Evolutionary conservation across 2,888 invertebrate species (phyloP).

Genomic region (Hesperia comma): DNA sequence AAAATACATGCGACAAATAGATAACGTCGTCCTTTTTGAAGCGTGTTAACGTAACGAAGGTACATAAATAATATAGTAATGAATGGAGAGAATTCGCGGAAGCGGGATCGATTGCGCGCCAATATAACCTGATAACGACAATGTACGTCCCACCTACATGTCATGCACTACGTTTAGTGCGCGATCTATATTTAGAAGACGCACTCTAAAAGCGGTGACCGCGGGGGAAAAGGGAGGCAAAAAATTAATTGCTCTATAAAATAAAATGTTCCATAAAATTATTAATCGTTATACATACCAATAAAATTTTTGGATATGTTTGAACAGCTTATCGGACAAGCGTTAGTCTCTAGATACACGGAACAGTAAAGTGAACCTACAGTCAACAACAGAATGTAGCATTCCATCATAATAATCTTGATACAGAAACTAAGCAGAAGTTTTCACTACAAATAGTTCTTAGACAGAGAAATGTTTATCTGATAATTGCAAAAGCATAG

Average conservation of each 20-base stretch:
- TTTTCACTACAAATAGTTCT: neutral
- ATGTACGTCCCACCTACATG: slow-evolving; percentile 6
- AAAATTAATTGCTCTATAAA: too few species aligned
- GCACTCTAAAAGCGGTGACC: neutral
- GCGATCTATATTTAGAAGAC: slow-evolving; percentile 4
- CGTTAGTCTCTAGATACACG: neutral
- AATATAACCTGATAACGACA: slow-evolving; percentile 23
- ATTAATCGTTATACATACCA: too few species aligned
- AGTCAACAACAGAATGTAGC: too few species aligned
- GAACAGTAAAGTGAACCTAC: too few species aligned
- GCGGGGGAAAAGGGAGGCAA: neutral
- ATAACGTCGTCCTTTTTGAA: slow-evolving; percentile 1
- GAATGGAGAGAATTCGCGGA: slow-evolving; percentile 27
- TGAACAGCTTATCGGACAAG: neutral
- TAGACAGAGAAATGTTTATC: neutral
- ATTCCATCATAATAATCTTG: slow-evolving; percentile 2
- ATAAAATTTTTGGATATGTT: too few species aligned
- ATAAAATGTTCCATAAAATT: neutral
- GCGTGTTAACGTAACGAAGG: neutral
- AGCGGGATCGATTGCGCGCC: slow-evolving; percentile 24
- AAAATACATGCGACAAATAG: neutral
- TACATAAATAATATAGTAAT: slow-evolving; percentile 12
- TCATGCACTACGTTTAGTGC: slow-evolving; percentile 13
- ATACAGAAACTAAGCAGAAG: neutral
- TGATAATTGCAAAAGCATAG: too few species aligned